Percentiles rank a stretch among this genome's conserved stretches.
Evolutionary conservation across 2,888 invertebrate genomes (phyloP).

Genomic region (Mesorhabditis belari): DNA sequence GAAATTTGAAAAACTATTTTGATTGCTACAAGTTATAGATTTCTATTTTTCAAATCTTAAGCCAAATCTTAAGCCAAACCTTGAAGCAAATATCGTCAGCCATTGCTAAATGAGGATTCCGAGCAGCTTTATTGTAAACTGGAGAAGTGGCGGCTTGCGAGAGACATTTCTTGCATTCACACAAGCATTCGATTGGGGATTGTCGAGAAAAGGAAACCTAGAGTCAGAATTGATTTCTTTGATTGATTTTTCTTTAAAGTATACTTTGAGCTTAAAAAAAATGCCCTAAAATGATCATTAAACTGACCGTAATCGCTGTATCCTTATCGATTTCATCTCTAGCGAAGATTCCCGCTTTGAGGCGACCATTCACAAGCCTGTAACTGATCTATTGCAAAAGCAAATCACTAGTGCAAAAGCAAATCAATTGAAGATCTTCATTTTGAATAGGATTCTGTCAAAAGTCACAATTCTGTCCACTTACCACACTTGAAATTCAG

Average conservation of each 20-base stretch:
- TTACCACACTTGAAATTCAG: conserved; percentile 98
- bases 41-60: too few species aligned
- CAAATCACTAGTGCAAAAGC: not conserved
- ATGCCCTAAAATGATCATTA: not conserved
- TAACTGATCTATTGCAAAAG: conserved; percentile 4
- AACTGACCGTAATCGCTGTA: conserved; percentile 78
- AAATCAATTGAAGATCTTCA: not conserved
- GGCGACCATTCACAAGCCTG: conserved; percentile 76
- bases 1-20: not conserved
- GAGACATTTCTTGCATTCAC: not conserved
- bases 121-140: too few species aligned
- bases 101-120: too few species aligned
- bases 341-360: conserved; percentile 89
- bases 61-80: too few species aligned
- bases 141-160: too few species aligned
- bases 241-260: too few species aligned
- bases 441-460: conserved; percentile 4
- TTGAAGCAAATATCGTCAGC: too few species aligned
- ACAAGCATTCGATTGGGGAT: not conserved
- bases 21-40: too few species aligned
- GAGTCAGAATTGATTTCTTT: too few species aligned
- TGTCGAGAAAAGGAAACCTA: not conserved
- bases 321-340: conserved; percentile 74
- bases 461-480: conserved; percentile 8
- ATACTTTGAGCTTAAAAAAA: too few species aligned